Evolutionary conservation across 2,888 invertebrate species (phyloP), one percentile per base, ranked within the genome.

Genomic region (Halictus ligatus): DNA sequence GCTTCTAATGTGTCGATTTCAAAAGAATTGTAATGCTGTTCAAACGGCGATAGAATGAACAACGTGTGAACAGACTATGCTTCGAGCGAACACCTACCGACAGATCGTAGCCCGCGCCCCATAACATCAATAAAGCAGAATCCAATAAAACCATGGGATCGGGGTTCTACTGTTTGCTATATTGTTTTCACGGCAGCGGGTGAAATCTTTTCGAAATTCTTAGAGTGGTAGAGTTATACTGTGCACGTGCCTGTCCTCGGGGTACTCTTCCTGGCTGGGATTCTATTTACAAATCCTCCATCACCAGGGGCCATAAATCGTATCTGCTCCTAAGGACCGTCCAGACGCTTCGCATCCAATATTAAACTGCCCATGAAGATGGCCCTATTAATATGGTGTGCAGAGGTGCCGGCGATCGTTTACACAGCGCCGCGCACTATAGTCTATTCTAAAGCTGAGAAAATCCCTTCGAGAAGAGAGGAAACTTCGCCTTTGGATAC

Each of bases 251-350:
- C 77, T 60, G 48, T 84, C 83, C 79, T 74, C 71, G 35, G 82
- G 81, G 78, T 87, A 54, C 84, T 69, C 82, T 84, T 80, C 85
- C 86, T 82, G 78, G 85, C 78, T 82, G 75, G 86, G 76, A 91
- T 92, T 92, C 89, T 92, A 91, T 92, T 92, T 92, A 90, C 89
- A 88, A 92, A 92, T 89, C 89, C 88, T 82, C 82, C 83, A 83
- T 81, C 88, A 77, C 84, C 77, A 64, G 75, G 40, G 84, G 89
- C 88, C 88, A 91, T 92, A 92, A 91, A 92, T 92, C 91, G 88
- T 89, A 91, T 90, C 90, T 84, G 89, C 81, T 89, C 86, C 85
- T 90, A 92, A 92, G 88, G 88, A 88, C 80, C 83, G 88, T 84
- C 85, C 88, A 80, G 64, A 79, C 75, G 79, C 85, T 73, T 71